Percentiles rank a stretch among this genome's conserved stretches.
Conservation (phyloP, 2,113 vertebrate genomes). For the Noturus placidus region DNA sequence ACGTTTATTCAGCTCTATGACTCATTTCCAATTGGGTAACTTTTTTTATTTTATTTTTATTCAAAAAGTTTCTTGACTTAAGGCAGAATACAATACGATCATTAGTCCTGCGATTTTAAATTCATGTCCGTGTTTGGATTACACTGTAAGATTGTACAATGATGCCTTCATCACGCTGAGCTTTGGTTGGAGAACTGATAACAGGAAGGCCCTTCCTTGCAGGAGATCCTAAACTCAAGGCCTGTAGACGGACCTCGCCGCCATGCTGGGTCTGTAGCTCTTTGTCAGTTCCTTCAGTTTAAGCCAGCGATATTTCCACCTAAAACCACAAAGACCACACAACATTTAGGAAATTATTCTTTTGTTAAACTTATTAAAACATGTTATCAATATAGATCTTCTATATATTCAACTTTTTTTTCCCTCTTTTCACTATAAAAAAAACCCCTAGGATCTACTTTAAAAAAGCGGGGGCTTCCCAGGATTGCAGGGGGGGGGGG, state of each 20-base stretch:
- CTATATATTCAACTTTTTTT: not conserved
- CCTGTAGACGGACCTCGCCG: not conserved
- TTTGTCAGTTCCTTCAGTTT: conserved; percentile 37
- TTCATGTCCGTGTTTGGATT: not conserved
- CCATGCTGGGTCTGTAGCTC: not conserved
- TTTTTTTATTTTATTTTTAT: too few species aligned
- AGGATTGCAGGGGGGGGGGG: not conserved
- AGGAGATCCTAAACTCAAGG: not conserved
- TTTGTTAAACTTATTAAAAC: too few species aligned
- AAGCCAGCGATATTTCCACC: conserved; percentile 58
- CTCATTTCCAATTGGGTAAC: not conserved
- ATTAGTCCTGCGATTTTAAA: not conserved
- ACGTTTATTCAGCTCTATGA: not conserved
- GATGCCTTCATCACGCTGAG: not conserved
- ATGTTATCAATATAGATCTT: not conserved
- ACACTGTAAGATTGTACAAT: not conserved
- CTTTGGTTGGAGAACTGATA: not conserved
- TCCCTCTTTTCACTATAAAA: not conserved
- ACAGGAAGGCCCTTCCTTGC: not conserved
- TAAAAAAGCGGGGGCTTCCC: not conserved
- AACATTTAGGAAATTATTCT: not conserved
- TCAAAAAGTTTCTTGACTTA: not conserved
- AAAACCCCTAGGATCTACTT: too few species aligned
- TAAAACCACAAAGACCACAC: conserved; percentile 35
- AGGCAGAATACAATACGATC: not conserved